Percentiles rank a stretch among this genome's conserved stretches.
phyloP scores from a whole-genome alignment of 2,797 vertebrate species.

The Poeciliopsis turneri region DNA sequence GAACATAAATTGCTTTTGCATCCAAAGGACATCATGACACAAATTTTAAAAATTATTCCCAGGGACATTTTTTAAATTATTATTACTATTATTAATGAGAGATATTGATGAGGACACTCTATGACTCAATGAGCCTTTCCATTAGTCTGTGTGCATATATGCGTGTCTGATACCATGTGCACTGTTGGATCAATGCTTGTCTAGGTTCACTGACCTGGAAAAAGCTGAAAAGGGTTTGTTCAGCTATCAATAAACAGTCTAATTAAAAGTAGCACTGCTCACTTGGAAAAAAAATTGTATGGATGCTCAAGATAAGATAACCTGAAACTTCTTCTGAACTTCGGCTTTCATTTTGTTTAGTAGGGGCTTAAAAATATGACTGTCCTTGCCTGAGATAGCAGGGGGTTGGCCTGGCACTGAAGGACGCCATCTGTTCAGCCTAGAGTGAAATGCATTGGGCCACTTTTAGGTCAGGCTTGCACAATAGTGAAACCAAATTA shows the following conservation, averaged over 20 bases:
- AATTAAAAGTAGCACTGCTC: constrained; percentile 66
- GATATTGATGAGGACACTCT: constrained; percentile 40
- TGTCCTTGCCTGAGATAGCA: constrained; percentile 59
- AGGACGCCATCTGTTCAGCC: constrained; percentile 71
- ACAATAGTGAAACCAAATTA: constrained; percentile 64
- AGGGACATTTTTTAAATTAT: background rate
- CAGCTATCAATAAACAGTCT: constrained; percentile 71
- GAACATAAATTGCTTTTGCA: background rate
- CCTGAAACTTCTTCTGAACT: constrained; percentile 28
- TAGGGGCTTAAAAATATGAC: constrained; percentile 26
- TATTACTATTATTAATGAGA: constrained; percentile 26
- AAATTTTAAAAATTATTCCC: background rate
- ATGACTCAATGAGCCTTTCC: constrained; percentile 50
- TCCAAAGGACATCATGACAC: background rate
- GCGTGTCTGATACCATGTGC: constrained; percentile 63
- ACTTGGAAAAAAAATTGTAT: background rate
- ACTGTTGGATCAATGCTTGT: constrained; percentile 75
- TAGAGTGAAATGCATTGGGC: constrained; percentile 67
- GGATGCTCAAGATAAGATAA: constrained; percentile 11
- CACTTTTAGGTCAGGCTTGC: constrained; percentile 64
- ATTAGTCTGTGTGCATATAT: constrained; percentile 56
- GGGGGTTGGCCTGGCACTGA: constrained; percentile 60
- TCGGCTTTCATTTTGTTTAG: constrained; percentile 31
- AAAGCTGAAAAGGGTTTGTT: constrained; percentile 66
- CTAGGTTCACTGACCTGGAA: constrained; percentile 77